Conservation (phyloP, 2,888 invertebrate genomes). For the Plebejus argus region DNA sequence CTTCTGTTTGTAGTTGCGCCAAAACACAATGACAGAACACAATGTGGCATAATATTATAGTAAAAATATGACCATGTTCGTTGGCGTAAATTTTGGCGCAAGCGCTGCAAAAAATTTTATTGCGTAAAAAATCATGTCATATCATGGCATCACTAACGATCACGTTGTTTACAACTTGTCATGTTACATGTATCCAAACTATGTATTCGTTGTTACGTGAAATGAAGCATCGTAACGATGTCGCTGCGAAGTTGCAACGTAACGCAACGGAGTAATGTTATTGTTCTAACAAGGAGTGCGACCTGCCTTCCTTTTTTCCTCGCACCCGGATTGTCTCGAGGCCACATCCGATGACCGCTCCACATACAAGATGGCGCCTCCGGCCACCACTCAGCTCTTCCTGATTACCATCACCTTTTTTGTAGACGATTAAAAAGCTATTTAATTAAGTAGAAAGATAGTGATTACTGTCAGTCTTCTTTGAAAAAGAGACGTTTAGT, state of each 20-base stretch:
- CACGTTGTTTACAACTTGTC: no score
- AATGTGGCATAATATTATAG: no score
- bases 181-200: no score
- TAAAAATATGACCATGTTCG: no score
- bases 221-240: neutral
- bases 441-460: neutral
- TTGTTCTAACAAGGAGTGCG: constrained; percentile 14
- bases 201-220: neutral
- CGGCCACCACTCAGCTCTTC: neutral
- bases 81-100: no score
- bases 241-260: no score
- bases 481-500: neutral
- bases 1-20: no score
- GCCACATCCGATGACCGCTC: constrained; percentile 19
- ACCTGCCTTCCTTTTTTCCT: constrained; percentile 6
- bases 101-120: no score
- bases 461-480: neutral
- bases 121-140: no score
- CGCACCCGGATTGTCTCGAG: constrained; percentile 19
- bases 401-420: neutral
- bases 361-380: constrained; percentile 26
- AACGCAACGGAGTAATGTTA: neutral
- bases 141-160: no score
- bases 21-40: no score
- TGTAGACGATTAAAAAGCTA: neutral